phyloP scores from a whole-genome alignment of 1,140 invertebrate genomes.

The Thalassaphorura encarpata region DNA sequence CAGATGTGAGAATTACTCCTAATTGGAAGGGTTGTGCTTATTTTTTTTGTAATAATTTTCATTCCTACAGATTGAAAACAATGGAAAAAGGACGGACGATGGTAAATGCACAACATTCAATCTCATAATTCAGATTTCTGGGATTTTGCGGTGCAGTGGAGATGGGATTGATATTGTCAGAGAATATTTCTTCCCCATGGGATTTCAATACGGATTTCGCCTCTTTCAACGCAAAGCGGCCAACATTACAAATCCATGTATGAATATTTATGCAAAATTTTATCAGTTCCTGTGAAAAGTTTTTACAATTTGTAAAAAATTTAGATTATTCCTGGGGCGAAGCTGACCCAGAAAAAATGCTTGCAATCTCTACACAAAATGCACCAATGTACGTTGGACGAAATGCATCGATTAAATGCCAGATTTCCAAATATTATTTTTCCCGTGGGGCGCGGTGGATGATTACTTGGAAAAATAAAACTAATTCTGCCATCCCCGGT shows the following conservation, averaged over 20 bases:
- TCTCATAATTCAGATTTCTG: neutral
- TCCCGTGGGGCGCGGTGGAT: slow-evolving; percentile 15
- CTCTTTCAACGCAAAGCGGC: neutral
- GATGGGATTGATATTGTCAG: slow-evolving; percentile 21
- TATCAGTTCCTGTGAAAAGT: no score
- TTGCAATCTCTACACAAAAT: neutral
- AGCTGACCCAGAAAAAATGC: slow-evolving; percentile 11
- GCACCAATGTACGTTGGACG: slow-evolving; percentile 3
- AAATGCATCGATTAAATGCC: slow-evolving; percentile 7
- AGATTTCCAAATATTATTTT: slow-evolving; percentile 8
- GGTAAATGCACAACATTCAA: slow-evolving; percentile 8
- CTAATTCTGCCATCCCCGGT: neutral
- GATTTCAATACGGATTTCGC: neutral
- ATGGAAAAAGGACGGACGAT: slow-evolving; percentile 1
- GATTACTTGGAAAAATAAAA: slow-evolving; percentile 7
- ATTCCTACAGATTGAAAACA: slow-evolving; percentile 14
- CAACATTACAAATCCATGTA: neutral
- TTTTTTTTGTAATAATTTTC: no score
- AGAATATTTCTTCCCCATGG: slow-evolving; percentile 22
- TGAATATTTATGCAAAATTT: no score
- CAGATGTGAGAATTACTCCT: neutral
- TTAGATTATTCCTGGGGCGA: slow-evolving; percentile 6
- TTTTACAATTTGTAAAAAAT: no score
- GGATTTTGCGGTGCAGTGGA: slow-evolving; percentile 18
- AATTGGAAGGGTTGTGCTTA: no score